Evolutionary conservation across 2,888 invertebrate species (phyloP), one percentile per base, ranked within the genome.

Genomic region (Oligia strigilis): DNA sequence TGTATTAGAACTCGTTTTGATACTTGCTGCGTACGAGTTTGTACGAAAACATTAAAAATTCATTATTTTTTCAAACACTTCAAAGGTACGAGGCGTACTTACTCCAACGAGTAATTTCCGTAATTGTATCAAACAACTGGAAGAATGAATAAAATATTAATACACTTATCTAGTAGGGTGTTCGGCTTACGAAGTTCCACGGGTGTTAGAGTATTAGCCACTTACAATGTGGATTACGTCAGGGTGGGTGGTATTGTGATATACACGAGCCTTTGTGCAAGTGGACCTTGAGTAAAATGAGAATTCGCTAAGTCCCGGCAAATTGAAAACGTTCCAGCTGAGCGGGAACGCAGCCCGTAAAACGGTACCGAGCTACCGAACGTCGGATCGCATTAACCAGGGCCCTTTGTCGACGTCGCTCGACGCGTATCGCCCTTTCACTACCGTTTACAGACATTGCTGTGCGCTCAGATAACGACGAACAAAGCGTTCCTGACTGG

Each of bases 301-400:
- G 89, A 90, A 87, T 90, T 92, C 92, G 92, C 92, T 93, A 92
- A 93, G 93, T 92, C 93, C 92, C 92, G 91, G 92, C 91, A 94
- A 94, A 94, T 94, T 94, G 93, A 94, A 94, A 93, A 92, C 93
- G 93, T 93, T 93, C 92, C 92, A 89, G 90, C 90, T 90, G 92
- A 92, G 92, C 91, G 91, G 88, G 90, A 90, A 91, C 90, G 89
- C 87, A 89, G 85, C 86, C 90, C 89, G 91, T 89, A 88, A 90
- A 90, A 89, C 89, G 90, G 88, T 83, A 86, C 83, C 81, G 77
- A 81, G 86, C 78, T 81, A 85, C 83, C 90, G 89, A 87, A 89
- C 88, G 90, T 89, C 90, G 90, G 92, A 91, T 92, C 92, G 91
- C 89, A 93, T 94, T 93, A 93, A 93, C 91, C 90, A 84, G 90